Conservation (phyloP, 2,888 invertebrate species). For the Epirrhoe tristata region DNA sequence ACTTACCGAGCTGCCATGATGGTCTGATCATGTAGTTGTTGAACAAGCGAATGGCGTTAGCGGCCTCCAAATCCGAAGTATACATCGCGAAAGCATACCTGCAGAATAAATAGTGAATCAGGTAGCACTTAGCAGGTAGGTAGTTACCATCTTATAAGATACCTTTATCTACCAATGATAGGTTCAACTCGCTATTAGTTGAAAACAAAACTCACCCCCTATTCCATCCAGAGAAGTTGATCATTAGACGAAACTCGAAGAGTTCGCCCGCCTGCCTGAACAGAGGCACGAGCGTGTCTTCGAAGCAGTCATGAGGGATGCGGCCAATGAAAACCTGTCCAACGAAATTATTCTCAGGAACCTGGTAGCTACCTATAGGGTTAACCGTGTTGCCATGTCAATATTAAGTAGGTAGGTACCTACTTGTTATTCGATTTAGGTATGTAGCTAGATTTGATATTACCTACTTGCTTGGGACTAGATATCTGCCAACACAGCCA, state of each 20-base stretch:
- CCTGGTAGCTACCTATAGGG: background rate
- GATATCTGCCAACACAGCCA: no score
- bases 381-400: background rate
- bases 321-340: constrained; percentile 86
- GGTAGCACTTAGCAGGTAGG: background rate
- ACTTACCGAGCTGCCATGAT: constrained; percentile 85
- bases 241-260: constrained; percentile 91
- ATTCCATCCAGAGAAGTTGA: constrained; percentile 90
- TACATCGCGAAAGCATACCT: constrained; percentile 90
- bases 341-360: background rate
- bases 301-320: constrained; percentile 88
- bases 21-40: constrained; percentile 89
- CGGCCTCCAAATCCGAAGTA: constrained; percentile 86
- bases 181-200: no score
- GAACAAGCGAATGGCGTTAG: constrained; percentile 86
- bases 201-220: constrained; percentile 83
- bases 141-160: background rate
- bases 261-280: constrained; percentile 86
- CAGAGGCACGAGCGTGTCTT: constrained; percentile 87
- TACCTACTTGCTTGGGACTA: background rate
- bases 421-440: background rate
- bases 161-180: no score
- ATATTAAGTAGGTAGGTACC: background rate
- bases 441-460: background rate
- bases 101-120: constrained; percentile 13